Evolutionary conservation across 2,888 invertebrate species (phyloP).

Genomic region (Microctonus hyperodae): DNA sequence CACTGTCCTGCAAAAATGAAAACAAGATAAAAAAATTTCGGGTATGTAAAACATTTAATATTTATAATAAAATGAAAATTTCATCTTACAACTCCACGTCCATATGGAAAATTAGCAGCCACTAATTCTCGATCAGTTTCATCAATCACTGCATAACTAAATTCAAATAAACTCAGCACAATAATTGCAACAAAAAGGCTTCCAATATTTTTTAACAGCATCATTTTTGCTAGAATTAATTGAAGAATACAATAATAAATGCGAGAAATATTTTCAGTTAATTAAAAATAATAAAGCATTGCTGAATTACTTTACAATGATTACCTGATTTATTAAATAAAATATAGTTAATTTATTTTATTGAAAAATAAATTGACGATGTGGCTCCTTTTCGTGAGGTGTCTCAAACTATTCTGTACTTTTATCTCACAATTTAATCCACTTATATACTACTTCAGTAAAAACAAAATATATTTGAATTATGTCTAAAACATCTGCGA

Average conservation of each 20-base stretch:
- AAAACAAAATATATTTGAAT: not conserved
- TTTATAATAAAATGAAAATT: not conserved
- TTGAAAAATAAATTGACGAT: too few relatives aligned
- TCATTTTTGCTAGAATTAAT: not conserved
- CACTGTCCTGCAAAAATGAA: constrained; percentile 48
- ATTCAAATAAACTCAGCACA: constrained; percentile 36
- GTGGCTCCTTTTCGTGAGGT: not conserved
- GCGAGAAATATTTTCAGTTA: not conserved
- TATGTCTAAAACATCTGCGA: not conserved
- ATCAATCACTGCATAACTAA: constrained; percentile 38
- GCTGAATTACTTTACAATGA: not conserved
- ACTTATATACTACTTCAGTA: not conserved
- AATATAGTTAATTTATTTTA: too few relatives aligned
- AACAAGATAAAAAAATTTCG: not conserved
- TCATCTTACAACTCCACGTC: constrained; percentile 33
- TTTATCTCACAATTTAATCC: not conserved
- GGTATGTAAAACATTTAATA: not conserved
- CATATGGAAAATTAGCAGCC: constrained; percentile 38
- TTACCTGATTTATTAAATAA: not conserved
- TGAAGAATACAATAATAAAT: not conserved
- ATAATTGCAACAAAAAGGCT: constrained; percentile 33
- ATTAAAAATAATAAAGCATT: not conserved
- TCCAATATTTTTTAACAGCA: constrained; percentile 10
- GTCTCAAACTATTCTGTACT: not conserved
- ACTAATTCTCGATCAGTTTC: constrained; percentile 42